phyloP scores from a whole-genome alignment of 2,888 invertebrate genomes.

The Drosophila phalerata region DNA sequence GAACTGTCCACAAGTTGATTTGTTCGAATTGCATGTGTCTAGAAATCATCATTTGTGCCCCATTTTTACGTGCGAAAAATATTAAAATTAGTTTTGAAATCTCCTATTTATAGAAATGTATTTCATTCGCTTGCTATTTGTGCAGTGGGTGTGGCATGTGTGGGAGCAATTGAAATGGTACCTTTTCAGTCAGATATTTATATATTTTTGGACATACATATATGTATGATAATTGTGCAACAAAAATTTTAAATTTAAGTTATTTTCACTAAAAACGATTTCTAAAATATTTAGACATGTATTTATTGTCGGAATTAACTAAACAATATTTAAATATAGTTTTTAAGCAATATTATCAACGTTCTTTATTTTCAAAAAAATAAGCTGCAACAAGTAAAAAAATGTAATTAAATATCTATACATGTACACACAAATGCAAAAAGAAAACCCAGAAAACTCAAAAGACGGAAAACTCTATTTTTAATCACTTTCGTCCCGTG shows the following conservation, averaged over 20 bases:
- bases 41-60: conserved; percentile 49
- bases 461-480: conserved; percentile 65
- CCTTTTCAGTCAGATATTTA: conserved; percentile 12
- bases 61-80: conserved; percentile 67
- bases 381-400: not conserved
- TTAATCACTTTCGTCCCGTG: conserved; percentile 65
- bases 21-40: conserved; percentile 72
- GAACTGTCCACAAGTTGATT: conserved; percentile 71
- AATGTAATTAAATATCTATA: conserved; percentile 17
- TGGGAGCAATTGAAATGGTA: conserved; percentile 13
- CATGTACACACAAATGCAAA: conserved; percentile 1
- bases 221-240: not conserved
- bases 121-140: conserved; percentile 64
- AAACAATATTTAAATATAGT: no score
- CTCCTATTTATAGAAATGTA: conserved; percentile 61
- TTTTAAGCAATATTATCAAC: conserved; percentile 1
- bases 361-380: not conserved
- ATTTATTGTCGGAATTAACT: no score
- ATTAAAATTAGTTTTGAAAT: conserved; percentile 68
- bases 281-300: not conserved
- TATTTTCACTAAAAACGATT: not conserved
- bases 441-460: conserved; percentile 10
- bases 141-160: conserved; percentile 33
- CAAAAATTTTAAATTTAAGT: not conserved
- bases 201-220: conserved; percentile 16